These are phyloP conservation scores for Hippocampus zosterae DNA, from an alignment of 2,113 vertebrate species.

Conservation along the genomic window DNA sequence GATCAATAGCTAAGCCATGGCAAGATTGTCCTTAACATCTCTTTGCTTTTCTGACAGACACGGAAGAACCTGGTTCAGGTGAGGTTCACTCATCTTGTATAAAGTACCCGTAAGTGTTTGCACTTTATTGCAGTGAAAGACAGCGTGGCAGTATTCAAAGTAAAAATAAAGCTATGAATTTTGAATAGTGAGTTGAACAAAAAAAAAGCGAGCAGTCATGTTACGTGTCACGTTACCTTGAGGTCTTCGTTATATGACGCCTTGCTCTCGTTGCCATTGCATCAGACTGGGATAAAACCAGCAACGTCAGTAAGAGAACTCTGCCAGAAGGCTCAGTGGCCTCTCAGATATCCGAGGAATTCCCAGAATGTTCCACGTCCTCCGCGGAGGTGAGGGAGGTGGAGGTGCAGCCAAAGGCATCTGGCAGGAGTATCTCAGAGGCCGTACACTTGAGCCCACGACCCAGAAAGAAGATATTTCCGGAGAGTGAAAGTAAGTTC, in stretches of 20 bases:
- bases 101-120: not conserved
- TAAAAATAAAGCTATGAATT: not conserved
- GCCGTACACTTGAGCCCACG: constrained; percentile 15
- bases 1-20: not conserved
- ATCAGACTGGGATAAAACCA: constrained; percentile 73
- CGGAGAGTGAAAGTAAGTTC: constrained; percentile 35
- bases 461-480: constrained; percentile 47
- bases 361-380: constrained; percentile 21
- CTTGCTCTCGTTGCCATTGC: constrained; percentile 55
- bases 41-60: constrained; percentile 60
- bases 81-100: constrained; percentile 70
- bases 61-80: constrained; percentile 78
- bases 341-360: constrained; percentile 45
- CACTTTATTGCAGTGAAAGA: too few species aligned
- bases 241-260: not conserved
- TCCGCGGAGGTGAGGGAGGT: constrained; percentile 23
- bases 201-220: not conserved
- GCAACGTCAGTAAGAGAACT: constrained; percentile 62
- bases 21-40: not conserved
- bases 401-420: constrained; percentile 1
- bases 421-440: constrained; percentile 20
- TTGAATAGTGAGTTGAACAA: not conserved
- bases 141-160: not conserved
- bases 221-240: not conserved
- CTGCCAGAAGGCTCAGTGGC: constrained; percentile 34